Conservation (phyloP, 1,140 invertebrate genomes). For the Aethina tumida region DNA sequence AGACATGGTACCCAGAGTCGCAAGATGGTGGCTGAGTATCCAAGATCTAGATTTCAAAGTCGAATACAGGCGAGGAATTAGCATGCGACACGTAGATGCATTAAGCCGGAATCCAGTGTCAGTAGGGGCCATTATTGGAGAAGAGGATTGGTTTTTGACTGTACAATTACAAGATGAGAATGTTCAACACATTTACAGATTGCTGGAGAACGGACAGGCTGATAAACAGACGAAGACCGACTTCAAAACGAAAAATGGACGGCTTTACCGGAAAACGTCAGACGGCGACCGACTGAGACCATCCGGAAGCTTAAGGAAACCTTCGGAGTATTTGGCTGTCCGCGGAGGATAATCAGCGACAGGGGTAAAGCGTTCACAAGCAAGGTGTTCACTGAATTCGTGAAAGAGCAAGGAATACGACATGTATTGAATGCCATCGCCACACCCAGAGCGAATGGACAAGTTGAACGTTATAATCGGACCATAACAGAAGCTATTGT, state of each 20-base stretch:
- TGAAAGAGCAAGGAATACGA: slow-evolving; percentile 13
- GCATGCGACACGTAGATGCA: slow-evolving; percentile 28
- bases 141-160: slow-evolving; percentile 15
- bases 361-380: slow-evolving; percentile 22
- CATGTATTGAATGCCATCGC: slow-evolving; percentile 18
- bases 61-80: slow-evolving; percentile 22
- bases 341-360: slow-evolving; percentile 15
- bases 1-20: slow-evolving; percentile 25
- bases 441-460: slow-evolving; percentile 22
- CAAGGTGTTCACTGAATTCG: slow-evolving; percentile 18
- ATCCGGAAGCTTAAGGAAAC: no score
- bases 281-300: no score
- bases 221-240: slow-evolving; percentile 13
- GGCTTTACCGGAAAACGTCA: slow-evolving; percentile 23
- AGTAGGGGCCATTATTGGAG: slow-evolving; percentile 4
- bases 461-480: slow-evolving; percentile 21
- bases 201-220: neutral
- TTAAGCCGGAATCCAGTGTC: slow-evolving; percentile 23
- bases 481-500: slow-evolving; percentile 11
- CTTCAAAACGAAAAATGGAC: slow-evolving; percentile 23
- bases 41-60: slow-evolving; percentile 28
- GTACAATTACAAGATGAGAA: slow-evolving; percentile 16
- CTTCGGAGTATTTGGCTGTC: slow-evolving; percentile 17
- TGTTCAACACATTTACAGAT: slow-evolving; percentile 2
- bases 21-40: slow-evolving; percentile 26